Percentiles rank a stretch among this genome's conserved stretches.
Conservation (phyloP, 2,888 invertebrate species). For the Dichetophora obliterata region DNA sequence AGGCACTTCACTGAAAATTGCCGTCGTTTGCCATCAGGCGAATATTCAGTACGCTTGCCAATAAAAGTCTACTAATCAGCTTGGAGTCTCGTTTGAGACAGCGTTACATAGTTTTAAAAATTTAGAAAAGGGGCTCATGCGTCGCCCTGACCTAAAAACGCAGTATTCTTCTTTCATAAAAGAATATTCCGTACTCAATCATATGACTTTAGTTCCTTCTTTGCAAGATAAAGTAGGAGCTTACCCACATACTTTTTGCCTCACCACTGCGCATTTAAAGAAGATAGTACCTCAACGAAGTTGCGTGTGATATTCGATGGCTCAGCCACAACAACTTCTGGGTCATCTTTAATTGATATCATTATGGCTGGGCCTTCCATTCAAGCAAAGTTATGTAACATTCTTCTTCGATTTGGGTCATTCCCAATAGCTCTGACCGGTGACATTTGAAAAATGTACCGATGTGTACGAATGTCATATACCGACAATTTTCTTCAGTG, state of each 20-base stretch:
- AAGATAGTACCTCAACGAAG: constrained; percentile 35
- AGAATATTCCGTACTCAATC: neutral
- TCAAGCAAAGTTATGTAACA: constrained; percentile 1
- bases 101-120: constrained; percentile 27
- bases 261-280: constrained; percentile 13
- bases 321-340: constrained; percentile 21
- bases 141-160: neutral
- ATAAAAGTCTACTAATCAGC: neutral
- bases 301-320: constrained; percentile 37
- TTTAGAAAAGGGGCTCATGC: neutral
- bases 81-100: constrained; percentile 25
- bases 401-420: neutral
- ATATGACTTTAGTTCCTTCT: neutral
- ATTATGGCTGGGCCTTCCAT: constrained; percentile 23
- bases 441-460: constrained; percentile 49
- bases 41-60: constrained; percentile 43
- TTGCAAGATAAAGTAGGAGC: neutral
- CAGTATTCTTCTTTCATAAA: constrained; percentile 13
- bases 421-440: constrained; percentile 34
- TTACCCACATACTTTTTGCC: neutral
- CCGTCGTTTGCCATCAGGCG: constrained; percentile 34
- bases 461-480: constrained; percentile 40
- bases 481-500: constrained; percentile 43
- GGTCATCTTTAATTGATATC: constrained; percentile 7
- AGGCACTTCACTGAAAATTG: constrained; percentile 40